Evolutionary conservation across 2,113 vertebrate species (phyloP).

Genomic region (Bubo blakistoni): DNA sequence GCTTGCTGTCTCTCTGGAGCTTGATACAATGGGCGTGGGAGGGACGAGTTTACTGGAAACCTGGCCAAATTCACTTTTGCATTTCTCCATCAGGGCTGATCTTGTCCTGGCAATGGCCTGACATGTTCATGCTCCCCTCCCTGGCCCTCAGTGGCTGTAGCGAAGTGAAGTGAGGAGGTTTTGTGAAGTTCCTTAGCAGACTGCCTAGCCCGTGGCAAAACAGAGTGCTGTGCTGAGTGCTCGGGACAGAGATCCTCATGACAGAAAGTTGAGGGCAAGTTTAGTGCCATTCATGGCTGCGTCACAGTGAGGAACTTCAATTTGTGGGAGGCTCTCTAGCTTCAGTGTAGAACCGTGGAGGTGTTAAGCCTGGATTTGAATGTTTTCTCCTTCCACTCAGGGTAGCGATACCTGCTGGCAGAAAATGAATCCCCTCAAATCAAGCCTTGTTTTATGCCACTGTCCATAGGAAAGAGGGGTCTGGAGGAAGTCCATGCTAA

Average conservation of each 20-base stretch:
- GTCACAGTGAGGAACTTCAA: fast-evolving
- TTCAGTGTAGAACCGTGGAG: too few relatives aligned
- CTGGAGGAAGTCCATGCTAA: background rate
- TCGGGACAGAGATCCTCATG: background rate
- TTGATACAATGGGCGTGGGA: background rate
- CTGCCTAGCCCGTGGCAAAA: background rate
- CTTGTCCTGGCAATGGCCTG: background rate
- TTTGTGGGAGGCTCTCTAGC: background rate
- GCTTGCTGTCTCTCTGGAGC: background rate
- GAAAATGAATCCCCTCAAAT: background rate
- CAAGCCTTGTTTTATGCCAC: background rate
- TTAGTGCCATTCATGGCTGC: background rate
- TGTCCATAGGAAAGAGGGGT: background rate
- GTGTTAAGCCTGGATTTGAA: background rate
- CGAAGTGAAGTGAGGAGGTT: background rate
- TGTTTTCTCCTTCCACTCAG: background rate
- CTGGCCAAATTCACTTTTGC: background rate
- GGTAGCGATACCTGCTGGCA: background rate
- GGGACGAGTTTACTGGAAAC: background rate
- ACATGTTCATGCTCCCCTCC: background rate
- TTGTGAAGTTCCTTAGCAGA: background rate
- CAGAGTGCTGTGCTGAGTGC: background rate
- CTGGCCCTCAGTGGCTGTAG: background rate
- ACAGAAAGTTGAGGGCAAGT: background rate
- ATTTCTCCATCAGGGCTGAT: background rate